Evolutionary conservation across 2,888 invertebrate species (phyloP).

Genomic region (Hyposoter didymator): DNA sequence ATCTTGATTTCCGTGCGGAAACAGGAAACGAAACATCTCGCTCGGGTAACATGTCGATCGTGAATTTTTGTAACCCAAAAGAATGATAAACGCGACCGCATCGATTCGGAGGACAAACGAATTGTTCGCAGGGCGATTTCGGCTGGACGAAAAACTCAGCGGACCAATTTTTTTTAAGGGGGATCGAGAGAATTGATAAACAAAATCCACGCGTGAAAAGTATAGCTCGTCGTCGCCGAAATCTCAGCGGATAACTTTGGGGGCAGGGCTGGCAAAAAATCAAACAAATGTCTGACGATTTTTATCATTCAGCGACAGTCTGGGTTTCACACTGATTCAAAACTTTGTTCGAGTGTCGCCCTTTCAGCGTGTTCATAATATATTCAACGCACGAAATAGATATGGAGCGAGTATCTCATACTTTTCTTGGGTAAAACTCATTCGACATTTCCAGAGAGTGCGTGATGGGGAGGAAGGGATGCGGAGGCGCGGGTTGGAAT

Average conservation of each 20-base stretch:
- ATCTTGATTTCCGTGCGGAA: too few relatives aligned
- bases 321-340: constrained; percentile 7
- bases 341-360: constrained; percentile 11
- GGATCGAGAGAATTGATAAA: constrained; percentile 2
- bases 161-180: neutral
- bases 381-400: constrained; percentile 41
- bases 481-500: neutral
- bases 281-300: constrained; percentile 10
- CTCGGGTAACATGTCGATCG: neutral
- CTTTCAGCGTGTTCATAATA: neutral
- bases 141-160: neutral
- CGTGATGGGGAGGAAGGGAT: neutral
- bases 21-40: neutral
- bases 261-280: neutral
- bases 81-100: neutral
- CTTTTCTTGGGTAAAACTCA: constrained; percentile 28
- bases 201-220: neutral
- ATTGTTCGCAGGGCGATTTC: neutral
- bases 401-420: constrained; percentile 9
- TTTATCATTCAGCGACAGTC: constrained; percentile 22
- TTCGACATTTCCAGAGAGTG: constrained; percentile 36
- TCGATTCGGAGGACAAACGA: neutral
- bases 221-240: neutral
- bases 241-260: neutral
- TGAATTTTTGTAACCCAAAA: neutral